A percentile compares a stretch with the other conserved stretches of the same genome.
Evolutionary conservation across 2,797 vertebrate genomes (phyloP).

Genomic region (Mareca penelope): DNA sequence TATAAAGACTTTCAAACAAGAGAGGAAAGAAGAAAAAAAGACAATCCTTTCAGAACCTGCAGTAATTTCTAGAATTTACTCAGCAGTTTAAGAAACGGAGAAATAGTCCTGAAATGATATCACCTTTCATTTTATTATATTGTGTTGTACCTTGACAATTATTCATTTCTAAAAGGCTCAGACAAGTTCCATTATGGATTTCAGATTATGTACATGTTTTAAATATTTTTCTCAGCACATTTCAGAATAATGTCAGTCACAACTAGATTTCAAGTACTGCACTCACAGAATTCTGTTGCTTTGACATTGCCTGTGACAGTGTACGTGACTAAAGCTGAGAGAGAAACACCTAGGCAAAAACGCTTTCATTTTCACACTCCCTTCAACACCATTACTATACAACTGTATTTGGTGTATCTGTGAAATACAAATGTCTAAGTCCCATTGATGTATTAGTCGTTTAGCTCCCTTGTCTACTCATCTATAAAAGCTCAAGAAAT

Average conservation of each 20-base stretch:
- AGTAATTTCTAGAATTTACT: background rate
- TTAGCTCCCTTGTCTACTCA: background rate
- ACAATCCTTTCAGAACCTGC: background rate
- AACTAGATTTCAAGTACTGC: background rate
- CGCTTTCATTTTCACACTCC: background rate
- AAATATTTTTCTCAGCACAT: background rate
- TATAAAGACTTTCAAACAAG: background rate
- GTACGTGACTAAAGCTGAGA: background rate
- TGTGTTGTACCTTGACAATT: background rate
- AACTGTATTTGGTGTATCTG: background rate
- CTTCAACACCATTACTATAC: background rate
- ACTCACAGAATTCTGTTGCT: background rate
- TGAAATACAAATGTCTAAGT: background rate
- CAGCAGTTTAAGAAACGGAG: background rate
- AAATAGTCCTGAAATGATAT: background rate
- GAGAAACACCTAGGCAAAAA: background rate
- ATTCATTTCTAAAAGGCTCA: background rate
- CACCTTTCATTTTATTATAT: background rate
- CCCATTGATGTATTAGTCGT: background rate
- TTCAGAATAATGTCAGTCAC: background rate
- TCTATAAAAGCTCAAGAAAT: background rate
- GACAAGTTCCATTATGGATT: background rate
- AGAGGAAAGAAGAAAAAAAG: accelerated
- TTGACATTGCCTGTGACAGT: background rate
- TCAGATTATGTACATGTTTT: background rate